Evolutionary conservation across 2,888 invertebrate genomes (phyloP).

Genomic region (Sarcophaga subvicina): DNA sequence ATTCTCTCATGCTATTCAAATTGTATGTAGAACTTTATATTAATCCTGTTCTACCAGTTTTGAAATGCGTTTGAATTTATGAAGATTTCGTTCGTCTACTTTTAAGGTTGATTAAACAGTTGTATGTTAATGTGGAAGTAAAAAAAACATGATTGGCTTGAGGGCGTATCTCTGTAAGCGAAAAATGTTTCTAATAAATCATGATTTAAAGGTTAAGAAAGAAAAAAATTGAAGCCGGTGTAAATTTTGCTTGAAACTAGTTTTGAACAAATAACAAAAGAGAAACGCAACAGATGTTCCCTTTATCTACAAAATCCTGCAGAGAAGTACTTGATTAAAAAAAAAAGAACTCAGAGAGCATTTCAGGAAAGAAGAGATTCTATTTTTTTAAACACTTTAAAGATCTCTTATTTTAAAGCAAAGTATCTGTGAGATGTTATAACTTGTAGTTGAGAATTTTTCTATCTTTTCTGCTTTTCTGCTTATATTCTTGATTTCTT

Average conservation of each 20-base stretch:
- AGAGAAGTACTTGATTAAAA: background rate
- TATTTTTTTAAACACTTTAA: background rate
- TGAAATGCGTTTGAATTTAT: background rate
- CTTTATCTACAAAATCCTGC: background rate
- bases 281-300: background rate
- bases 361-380: slow-evolving; percentile 5
- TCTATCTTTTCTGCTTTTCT: background rate
- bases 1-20: background rate
- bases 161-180: slow-evolving; percentile 38
- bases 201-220: slow-evolving; percentile 53
- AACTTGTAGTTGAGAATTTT: background rate
- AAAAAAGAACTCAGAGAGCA: slow-evolving; percentile 23
- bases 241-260: slow-evolving; percentile 61
- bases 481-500: background rate
- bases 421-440: slow-evolving; percentile 34
- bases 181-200: slow-evolving; percentile 30
- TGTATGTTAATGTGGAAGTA: slow-evolving; percentile 26
- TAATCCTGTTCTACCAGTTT: slow-evolving; percentile 39
- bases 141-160: background rate
- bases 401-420: slow-evolving; percentile 12
- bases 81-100: background rate
- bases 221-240: slow-evolving; percentile 15
- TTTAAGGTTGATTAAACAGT: background rate
- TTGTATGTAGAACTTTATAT: slow-evolving; percentile 1
- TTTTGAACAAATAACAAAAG: slow-evolving; percentile 29